Base-by-base conservation (phyloP, 2,113 vertebrate genomes). In the Otolemur garnettii region DNA sequence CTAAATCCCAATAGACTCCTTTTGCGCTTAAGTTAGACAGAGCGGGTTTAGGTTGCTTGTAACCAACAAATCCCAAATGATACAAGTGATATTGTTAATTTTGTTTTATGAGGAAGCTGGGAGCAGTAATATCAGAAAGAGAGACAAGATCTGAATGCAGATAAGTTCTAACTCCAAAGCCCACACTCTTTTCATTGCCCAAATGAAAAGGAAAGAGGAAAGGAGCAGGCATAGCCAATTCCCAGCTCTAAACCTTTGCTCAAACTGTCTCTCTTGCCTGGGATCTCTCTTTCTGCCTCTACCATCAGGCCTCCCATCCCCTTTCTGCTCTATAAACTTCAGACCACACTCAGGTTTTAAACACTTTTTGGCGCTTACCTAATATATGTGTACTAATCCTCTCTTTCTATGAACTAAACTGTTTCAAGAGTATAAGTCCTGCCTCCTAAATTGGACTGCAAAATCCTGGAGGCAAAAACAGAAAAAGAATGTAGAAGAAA, bases 381-480 rank as follows among this genome's bases (percentile, higher is more conserved):
- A 94, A 95, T 55, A 96, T 72, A 50, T 50, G 45, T 50, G 45
- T 9, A 96, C 53, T 59, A 80, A 95, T 62, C 53, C 82, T 94
- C 94, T 93, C 94, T 93, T 95, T 72, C 93, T 96, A 60, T 38
- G 21, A 96, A 80, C 91, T 83, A 91, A 96, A 96, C 60, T 82
- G 71, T 83, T 96, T 93, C 45, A 94, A 93, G 59, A 97, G 80
- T 38, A 91, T 84, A 87, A 94, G 79, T 77, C 71, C 71, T 66
- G 83, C 94, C 90, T 95, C 90, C 68, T 96, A 91, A 96, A 97
- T 97, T 96, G 96, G 77, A 95, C 91, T 95, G 87, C 87, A 95
- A 97, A 97, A 96, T 97, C 95, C 94, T 64, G n/a, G 84, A 93
- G 92, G 95, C 95, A 96, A 93, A 88, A 82, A 94, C 95, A 95